A percentile compares a stretch with the other conserved stretches of the same genome.
phyloP scores from a whole-genome alignment of 1,140 invertebrate genomes.

The Daktulosphaira vitifoliae region DNA sequence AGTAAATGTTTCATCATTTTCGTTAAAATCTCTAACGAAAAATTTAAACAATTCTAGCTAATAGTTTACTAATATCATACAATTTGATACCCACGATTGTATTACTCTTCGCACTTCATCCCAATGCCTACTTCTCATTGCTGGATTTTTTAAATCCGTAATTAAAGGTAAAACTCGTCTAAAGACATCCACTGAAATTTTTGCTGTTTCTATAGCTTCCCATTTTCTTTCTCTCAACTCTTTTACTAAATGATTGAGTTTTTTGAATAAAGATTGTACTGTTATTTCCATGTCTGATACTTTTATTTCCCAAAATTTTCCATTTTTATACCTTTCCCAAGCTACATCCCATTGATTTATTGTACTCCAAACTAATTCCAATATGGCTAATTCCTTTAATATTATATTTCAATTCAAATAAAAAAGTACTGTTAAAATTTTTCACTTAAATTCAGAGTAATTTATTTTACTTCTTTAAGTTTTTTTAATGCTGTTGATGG shows the following conservation, averaged over 20 bases:
- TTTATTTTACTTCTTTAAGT: conserved; percentile 10
- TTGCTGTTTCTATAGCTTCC: background rate
- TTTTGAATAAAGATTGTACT: background rate
- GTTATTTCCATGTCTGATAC: conserved; percentile 10
- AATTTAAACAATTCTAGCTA: too few relatives aligned
- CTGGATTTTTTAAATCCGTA: conserved; percentile 13
- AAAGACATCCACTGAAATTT: background rate
- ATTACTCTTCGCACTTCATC: conserved; percentile 15
- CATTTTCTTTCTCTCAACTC: conserved; percentile 3
- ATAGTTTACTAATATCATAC: too few relatives aligned
- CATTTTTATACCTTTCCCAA: conserved; percentile 6
- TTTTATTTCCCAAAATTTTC: conserved; percentile 13
- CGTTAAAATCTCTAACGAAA: conserved; percentile 5
- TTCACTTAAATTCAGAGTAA: too few relatives aligned
- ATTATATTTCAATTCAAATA: background rate
- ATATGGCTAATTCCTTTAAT: background rate
- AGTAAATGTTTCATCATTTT: background rate
- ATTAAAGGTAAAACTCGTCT: conserved; percentile 4
- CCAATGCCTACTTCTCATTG: conserved; percentile 4
- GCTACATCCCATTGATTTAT: background rate
- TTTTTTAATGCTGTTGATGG: background rate
- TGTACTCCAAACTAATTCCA: background rate
- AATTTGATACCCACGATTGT: background rate
- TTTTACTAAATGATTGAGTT: background rate
- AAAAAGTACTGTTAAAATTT: too few relatives aligned